phyloP scores from a whole-genome alignment of 2,113 vertebrate genomes.

The Camelus dromedarius region DNA sequence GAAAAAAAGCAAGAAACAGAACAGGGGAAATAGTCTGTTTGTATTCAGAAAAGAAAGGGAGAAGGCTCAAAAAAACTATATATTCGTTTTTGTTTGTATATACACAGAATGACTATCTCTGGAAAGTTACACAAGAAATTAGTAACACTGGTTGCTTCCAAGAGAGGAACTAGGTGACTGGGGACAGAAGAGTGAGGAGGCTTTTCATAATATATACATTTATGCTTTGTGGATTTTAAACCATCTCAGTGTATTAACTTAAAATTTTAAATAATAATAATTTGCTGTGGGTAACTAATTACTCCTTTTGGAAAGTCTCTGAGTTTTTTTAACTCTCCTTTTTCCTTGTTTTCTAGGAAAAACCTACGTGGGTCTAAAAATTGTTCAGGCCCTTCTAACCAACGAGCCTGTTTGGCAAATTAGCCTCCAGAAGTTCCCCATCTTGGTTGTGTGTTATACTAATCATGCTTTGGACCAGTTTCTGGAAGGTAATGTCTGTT shows the following conservation, averaged over 20 bases:
- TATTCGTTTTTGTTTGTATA: background rate
- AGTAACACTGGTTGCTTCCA: background rate
- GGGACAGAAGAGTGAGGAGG: background rate
- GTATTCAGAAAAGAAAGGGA: background rate
- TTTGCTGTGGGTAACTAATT: background rate
- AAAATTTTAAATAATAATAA: background rate
- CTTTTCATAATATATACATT: background rate
- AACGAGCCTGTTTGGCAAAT: conserved; percentile 88
- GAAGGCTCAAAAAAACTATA: background rate
- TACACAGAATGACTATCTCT: background rate
- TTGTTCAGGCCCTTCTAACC: conserved; percentile 91
- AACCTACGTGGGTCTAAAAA: conserved; percentile 96
- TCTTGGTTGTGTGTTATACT: conserved; percentile 97
- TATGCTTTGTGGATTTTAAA: conserved; percentile 52
- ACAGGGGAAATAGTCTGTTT: background rate
- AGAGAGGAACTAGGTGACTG: background rate
- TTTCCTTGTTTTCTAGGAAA: conserved; percentile 91
- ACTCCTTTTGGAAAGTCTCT: conserved; percentile 30
- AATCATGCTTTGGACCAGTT: conserved; percentile 99
- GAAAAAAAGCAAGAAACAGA: background rate
- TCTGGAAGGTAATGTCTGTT: conserved; percentile 93
- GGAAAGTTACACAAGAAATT: background rate
- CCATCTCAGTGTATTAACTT: conserved; percentile 14
- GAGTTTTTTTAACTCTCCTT: conserved; percentile 53
- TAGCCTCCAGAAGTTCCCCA: conserved; percentile 74